Evolutionary conservation across 2,888 invertebrate genomes (phyloP), one percentile per base, ranked within the genome.

Genomic region (Temnothorax rugatulus): DNA sequence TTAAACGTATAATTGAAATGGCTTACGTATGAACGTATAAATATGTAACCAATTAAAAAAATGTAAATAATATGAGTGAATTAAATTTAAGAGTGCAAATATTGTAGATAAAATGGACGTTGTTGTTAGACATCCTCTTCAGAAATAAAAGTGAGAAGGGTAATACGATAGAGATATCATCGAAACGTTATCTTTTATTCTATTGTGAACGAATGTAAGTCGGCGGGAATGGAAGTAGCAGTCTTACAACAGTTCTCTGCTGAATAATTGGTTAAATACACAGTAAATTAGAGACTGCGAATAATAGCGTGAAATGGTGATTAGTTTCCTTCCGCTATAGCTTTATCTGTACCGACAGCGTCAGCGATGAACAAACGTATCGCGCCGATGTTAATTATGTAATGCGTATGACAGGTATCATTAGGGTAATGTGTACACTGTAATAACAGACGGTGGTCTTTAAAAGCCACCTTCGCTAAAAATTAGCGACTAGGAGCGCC

Each of bases 401-500:
- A 84, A 84, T 82, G 52, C 47, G 47, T 50, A 59, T 38, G 81
- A 64, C 74, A 82, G 68, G 68, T 82, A 52, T 73, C 61, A 84
- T 84, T 83, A 84, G 71, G 38, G 64, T 76, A 71, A 84, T 84
- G 57, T 29, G 41, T 68, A 69, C 44, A 64, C 47, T 59, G 25
- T 63, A 81, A 84, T 71, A 73, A 79, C 44, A 57, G 64, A 64
- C 25, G 50, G 44, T 18, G 57, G n/a, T 79, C 38, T 79, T 54
- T 63, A 82, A 81, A 71, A 81, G 81, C 38, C 44, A 25, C n/a
- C 66, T 73, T 9, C 18, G 38, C 64, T 64, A 82, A 89, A 87
- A 83, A 87, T 85, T 86, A 69, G 82, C 66, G 64, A 82, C 69
- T 76, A 79, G 74, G 81, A 84, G 86, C 52, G 79, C 41, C 41